Base-by-base conservation (phyloP, 2,113 vertebrate species). In the Speoplatyrhinus poulsoni region DNA sequence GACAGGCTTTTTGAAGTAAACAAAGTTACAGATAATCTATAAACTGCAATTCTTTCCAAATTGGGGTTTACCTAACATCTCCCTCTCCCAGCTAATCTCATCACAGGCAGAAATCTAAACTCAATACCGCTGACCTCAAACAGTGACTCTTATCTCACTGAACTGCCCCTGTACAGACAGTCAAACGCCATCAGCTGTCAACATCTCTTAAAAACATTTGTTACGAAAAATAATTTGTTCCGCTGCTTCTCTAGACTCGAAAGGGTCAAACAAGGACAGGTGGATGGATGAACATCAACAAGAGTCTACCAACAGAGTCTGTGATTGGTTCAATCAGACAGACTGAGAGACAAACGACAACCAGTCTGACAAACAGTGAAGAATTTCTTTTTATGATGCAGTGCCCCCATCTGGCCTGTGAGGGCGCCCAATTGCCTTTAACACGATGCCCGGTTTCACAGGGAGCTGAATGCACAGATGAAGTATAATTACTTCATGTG, bases 331-430 rank as follows among this genome's bases (percentile, higher is more conserved):
- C 67, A 77, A 84, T 77, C 69, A 76, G 49, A 41, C 57, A 67
- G 52, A 52, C 49, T 11, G 49, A 52, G 49, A 52, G 49, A 52
- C 49, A 65, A n/a, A 32, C 57, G 36, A 32, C 57, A 60, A 19
- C 67, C 59, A 57, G 32, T 67, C 41, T 55, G 69, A 62, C 48
- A 65, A n/a, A 47, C 41, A 15, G 15, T 67, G 46, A 58, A 78
- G 80, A 76, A 83, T 81, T 79, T 86, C 83, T 87, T 71, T 60
- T 8, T 68, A 78, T 76, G 75, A 87, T 84, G 78, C 87, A 78
- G 84, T 74, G 62, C 9, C 65, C 80, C 75, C 82, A 82, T 84
- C 79, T 82, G 80, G 80, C 69, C 78, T 76, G 80, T 68, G 72
- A 52, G 76, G 82, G 73, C 76, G 60, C 62, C 53, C 1, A 55